Conservation (phyloP, 2,888 invertebrate species). For the Euplexia lucipara region DNA sequence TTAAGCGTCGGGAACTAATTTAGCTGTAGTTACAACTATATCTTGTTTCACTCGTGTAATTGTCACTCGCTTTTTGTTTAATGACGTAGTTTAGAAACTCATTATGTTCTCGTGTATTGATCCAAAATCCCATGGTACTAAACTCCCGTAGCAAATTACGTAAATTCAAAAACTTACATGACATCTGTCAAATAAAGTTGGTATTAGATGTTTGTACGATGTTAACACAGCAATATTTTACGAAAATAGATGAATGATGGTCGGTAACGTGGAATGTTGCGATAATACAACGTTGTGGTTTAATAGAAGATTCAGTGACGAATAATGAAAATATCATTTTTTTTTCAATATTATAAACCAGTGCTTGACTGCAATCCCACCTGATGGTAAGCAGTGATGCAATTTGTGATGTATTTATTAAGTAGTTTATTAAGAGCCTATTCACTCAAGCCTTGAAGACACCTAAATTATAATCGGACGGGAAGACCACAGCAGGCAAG, state of each 20-base stretch:
- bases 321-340: too few species aligned
- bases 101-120: conserved; percentile 1
- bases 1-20: conserved; percentile 21
- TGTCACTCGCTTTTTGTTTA: not conserved
- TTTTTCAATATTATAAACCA: too few species aligned
- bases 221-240: not conserved
- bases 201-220: not conserved
- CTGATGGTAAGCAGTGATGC: too few species aligned
- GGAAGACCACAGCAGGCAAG: too few species aligned
- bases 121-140: not conserved
- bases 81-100: conserved; percentile 16
- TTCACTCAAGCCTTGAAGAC: too few species aligned
- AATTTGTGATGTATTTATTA: too few species aligned
- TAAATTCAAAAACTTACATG: not conserved
- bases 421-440: too few species aligned
- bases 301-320: too few species aligned
- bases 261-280: too few species aligned
- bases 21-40: not conserved
- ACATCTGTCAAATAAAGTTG: conserved; percentile 1
- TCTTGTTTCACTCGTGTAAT: conserved; percentile 1
- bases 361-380: too few species aligned
- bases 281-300: too few species aligned
- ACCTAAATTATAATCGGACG: too few species aligned
- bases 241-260: conserved; percentile 1
- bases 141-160: not conserved